A percentile compares a stretch with the other conserved stretches of the same genome.
phyloP scores from a whole-genome alignment of 1,140 invertebrate genomes.

The Xylocopa sonorina region DNA sequence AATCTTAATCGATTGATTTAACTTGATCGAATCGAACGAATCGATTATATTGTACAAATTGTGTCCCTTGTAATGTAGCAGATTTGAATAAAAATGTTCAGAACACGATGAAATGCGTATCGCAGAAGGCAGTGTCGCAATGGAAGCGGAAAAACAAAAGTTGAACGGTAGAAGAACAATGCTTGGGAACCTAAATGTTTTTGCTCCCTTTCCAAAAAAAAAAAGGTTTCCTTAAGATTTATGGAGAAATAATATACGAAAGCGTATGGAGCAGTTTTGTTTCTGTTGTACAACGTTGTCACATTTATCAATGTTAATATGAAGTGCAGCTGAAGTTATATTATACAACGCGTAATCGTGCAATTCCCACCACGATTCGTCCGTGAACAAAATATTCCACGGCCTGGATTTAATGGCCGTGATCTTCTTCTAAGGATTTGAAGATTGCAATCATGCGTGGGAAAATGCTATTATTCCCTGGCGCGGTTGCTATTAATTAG shows the following conservation, averaged over 20 bases:
- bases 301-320: slow-evolving; percentile 56
- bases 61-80: background rate
- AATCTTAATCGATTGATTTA: no score
- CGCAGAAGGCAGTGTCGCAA: background rate
- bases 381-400: slow-evolving; percentile 53
- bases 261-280: slow-evolving; percentile 4
- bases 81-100: background rate
- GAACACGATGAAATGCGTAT: background rate
- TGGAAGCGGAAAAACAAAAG: background rate
- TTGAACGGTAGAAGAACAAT: background rate
- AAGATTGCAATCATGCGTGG: slow-evolving; percentile 48
- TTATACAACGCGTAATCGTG: slow-evolving; percentile 46
- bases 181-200: slow-evolving; percentile 5
- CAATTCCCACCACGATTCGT: slow-evolving; percentile 58
- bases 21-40: no score
- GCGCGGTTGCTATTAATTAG: slow-evolving; percentile 58
- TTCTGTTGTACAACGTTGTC: background rate
- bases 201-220: background rate
- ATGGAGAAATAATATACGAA: background rate
- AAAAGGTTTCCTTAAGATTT: background rate
- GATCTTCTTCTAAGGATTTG: slow-evolving; percentile 39
- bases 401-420: background rate
- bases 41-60: background rate
- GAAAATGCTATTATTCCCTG: slow-evolving; percentile 44
- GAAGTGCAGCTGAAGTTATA: slow-evolving; percentile 39